Evolutionary conservation across 64 coral and sea anemone species (phyloP), one percentile per base, ranked within the genome.

Genomic region (Montipora capricornis): DNA sequence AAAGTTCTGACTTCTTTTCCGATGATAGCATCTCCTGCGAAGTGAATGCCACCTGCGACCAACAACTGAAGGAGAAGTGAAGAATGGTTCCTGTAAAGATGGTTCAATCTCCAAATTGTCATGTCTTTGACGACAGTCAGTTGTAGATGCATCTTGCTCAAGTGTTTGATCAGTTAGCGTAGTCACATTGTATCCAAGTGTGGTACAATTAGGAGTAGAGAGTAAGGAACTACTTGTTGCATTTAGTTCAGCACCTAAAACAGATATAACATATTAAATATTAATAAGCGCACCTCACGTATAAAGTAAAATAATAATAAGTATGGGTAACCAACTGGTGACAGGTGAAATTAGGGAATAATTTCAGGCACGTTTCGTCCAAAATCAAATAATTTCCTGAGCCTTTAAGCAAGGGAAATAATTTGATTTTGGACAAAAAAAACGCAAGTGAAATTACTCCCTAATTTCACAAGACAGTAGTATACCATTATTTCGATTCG

Each of bases 21-120:
- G 61, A 9, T 20, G 82, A 73, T 71, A 86, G 66, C 82, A 86
- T 16, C 8, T 86, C 37, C 64, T 85, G 16, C 55, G 73, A 5
- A 70, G 78, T 62, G 51, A 19, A 16, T 60, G 44, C 95, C 95
- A 96, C 14, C 44, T 70, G 64, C 95, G 93, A 3, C 95, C 92
- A 80, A 96, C 61, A 47, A 78, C 24, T 20, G 47, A 52, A 44
- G 89, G 80, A 47, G 80, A 73, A 19, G 64, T 74, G 83, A 95
- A 95, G 22, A 37, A 70, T 17, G 93, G 88, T n/a, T 79, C 58
- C 4, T 86, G 82, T 69, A 19, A 9, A 20, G 46, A 49, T 4
- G 45, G 82, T 50, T 86, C 44, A 49, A 49, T 86, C 19, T 12
- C 12, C 9, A 49, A n/a, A n/a, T 8, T 6, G 0, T 20, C 3